phyloP scores from a whole-genome alignment of 2,113 vertebrate genomes.

The Oncorhynchus clarkii region DNA sequence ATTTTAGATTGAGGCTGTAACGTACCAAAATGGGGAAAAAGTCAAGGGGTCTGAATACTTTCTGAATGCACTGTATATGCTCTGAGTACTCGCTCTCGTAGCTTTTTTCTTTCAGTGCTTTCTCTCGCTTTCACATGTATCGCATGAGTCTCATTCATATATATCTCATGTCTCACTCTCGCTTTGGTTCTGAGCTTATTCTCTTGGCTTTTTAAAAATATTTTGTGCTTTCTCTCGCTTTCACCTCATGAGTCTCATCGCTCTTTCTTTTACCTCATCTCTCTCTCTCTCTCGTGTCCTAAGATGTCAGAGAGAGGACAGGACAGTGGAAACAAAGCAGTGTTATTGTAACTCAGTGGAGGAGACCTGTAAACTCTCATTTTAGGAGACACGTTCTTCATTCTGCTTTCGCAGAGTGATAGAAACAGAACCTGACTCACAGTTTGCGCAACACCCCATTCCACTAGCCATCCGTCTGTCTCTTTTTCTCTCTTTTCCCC shows the following conservation, averaged over 20 bases:
- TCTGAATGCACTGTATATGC: no score
- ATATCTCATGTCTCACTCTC: neutral
- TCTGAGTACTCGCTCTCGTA: no score
- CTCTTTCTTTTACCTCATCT: no score
- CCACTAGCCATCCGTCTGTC: neutral
- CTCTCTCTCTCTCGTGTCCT: neutral
- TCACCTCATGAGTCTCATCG: neutral
- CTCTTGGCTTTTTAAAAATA: neutral
- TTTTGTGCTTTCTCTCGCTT: neutral
- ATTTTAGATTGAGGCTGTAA: no score
- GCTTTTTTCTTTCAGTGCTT: no score
- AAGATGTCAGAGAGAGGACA: neutral
- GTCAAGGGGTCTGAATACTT: no score
- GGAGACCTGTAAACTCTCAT: neutral
- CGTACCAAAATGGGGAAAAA: no score
- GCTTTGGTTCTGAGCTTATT: neutral
- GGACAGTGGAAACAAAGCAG: conserved; percentile 1
- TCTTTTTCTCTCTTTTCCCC: neutral
- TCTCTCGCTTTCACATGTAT: no score
- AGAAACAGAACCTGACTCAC: no score
- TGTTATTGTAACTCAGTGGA: neutral
- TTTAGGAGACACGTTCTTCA: neutral
- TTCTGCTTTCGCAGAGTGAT: neutral
- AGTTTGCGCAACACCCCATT: neutral
- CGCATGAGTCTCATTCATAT: no score